Conservation (phyloP, 2,113 vertebrate genomes). For the Dipodomys merriami region DNA sequence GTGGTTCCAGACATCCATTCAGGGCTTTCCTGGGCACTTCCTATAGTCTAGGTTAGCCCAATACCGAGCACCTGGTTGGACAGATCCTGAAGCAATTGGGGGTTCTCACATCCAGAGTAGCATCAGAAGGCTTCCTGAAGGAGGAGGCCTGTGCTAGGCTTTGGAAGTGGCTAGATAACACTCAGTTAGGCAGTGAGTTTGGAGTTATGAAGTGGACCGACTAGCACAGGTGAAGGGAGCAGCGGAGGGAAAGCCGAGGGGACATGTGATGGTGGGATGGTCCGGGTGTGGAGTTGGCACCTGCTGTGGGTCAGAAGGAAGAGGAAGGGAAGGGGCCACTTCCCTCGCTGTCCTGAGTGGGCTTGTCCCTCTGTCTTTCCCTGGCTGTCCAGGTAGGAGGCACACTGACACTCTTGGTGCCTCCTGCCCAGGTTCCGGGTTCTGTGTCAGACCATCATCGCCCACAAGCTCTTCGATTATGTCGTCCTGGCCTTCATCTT, state of each 20-base stretch:
- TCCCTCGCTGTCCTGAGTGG: neutral
- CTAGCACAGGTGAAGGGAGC: neutral
- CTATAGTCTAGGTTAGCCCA: neutral
- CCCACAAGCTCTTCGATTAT: constrained; percentile 98
- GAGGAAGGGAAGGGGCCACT: neutral
- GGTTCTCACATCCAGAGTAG: neutral
- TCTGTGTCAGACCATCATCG: constrained; percentile 96
- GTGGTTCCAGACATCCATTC: neutral
- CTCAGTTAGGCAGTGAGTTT: neutral
- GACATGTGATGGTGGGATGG: neutral
- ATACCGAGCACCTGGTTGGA: neutral
- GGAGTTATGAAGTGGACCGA: neutral
- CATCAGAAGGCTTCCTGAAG: neutral
- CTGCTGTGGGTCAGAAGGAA: neutral
- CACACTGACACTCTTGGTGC: neutral
- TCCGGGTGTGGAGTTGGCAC: neutral
- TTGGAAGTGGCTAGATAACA: neutral
- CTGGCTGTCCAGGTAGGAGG: neutral
- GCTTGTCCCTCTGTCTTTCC: neutral
- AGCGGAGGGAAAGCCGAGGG: neutral
- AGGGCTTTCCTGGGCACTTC: neutral
- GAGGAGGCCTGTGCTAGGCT: neutral
- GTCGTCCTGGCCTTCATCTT: constrained; percentile 98
- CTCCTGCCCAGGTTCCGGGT: constrained; percentile 91
- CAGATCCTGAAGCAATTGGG: neutral